phyloP scores from a whole-genome alignment of 2,888 invertebrate species.

The Leistus spinibarbis region DNA sequence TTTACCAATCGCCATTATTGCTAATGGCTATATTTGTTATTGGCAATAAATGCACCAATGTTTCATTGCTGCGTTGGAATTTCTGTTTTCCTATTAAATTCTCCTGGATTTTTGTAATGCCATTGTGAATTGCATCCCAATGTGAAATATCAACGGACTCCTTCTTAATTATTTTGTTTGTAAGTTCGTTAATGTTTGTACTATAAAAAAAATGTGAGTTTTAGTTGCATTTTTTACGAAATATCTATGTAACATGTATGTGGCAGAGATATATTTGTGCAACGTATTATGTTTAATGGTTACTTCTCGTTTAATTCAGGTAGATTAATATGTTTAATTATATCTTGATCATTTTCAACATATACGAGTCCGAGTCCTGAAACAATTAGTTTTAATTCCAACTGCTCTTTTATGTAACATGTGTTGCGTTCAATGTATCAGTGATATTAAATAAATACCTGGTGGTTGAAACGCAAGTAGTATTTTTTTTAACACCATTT shows the following conservation, averaged over 20 bases:
- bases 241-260: not conserved
- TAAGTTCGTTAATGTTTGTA: slow-evolving; percentile 63
- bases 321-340: slow-evolving; percentile 31
- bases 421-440: not conserved
- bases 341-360: slow-evolving; percentile 21
- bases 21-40: slow-evolving; percentile 76
- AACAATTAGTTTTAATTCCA: not conserved
- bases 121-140: slow-evolving; percentile 20
- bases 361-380: slow-evolving; percentile 25
- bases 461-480: slow-evolving; percentile 30
- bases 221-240: not conserved
- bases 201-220: slow-evolving; percentile 52
- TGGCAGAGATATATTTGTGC: no score
- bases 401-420: no score
- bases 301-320: slow-evolving; percentile 25
- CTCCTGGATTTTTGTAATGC: slow-evolving; percentile 63
- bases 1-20: slow-evolving; percentile 67
- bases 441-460: slow-evolving; percentile 15
- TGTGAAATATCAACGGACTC: slow-evolving; percentile 57
- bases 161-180: slow-evolving; percentile 58
- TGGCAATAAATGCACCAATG: slow-evolving; percentile 72
- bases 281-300: no score
- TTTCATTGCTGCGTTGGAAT: slow-evolving; percentile 69
- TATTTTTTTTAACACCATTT: slow-evolving; percentile 30
- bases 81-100: slow-evolving; percentile 65